Conservation (phyloP, 2,797 vertebrate genomes). For the Lates japonicus region DNA sequence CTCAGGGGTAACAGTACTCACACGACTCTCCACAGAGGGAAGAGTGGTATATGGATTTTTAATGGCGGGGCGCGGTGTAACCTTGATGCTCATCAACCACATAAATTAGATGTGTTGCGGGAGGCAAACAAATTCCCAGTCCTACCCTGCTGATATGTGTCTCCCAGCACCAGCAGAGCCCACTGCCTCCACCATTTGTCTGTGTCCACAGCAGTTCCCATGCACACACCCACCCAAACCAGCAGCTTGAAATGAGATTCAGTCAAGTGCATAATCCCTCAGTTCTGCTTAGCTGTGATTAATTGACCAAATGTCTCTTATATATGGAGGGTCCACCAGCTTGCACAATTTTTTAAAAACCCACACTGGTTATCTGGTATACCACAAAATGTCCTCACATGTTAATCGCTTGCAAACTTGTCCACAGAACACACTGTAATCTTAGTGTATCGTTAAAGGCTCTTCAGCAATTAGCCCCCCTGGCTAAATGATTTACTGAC, state of each 20-base stretch:
- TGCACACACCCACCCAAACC: slow-evolving; percentile 67
- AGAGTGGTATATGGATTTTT: slow-evolving; percentile 57
- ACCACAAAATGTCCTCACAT: slow-evolving; percentile 16
- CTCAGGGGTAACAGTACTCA: slow-evolving; percentile 53
- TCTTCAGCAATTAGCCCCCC: slow-evolving; percentile 67
- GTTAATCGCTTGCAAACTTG: slow-evolving; percentile 39
- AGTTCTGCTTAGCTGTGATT: slow-evolving; percentile 84
- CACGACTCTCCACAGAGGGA: slow-evolving; percentile 32
- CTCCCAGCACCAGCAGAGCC: slow-evolving; percentile 57
- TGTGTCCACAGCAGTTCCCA: slow-evolving; percentile 65
- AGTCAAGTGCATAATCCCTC: slow-evolving; percentile 84
- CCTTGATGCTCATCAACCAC: slow-evolving; percentile 68
- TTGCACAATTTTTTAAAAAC: slow-evolving; percentile 30
- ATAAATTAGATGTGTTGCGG: slow-evolving; percentile 65
- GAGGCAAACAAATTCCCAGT: slow-evolving; percentile 61
- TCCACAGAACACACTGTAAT: slow-evolving; percentile 51
- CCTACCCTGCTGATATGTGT: slow-evolving; percentile 52
- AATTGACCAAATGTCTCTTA: slow-evolving; percentile 80
- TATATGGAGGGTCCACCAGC: slow-evolving; percentile 60
- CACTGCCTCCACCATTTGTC: slow-evolving; percentile 75
- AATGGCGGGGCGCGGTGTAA: slow-evolving; percentile 52
- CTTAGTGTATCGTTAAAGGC: slow-evolving; percentile 44
- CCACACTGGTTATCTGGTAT: slow-evolving; percentile 8
- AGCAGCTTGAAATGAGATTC: slow-evolving; percentile 86
- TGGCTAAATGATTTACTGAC: slow-evolving; percentile 72